Percentiles rank a stretch among this genome's conserved stretches.
Evolutionary conservation across 2,888 invertebrate genomes (phyloP).

Genomic region (Bimastos eiseni): DNA sequence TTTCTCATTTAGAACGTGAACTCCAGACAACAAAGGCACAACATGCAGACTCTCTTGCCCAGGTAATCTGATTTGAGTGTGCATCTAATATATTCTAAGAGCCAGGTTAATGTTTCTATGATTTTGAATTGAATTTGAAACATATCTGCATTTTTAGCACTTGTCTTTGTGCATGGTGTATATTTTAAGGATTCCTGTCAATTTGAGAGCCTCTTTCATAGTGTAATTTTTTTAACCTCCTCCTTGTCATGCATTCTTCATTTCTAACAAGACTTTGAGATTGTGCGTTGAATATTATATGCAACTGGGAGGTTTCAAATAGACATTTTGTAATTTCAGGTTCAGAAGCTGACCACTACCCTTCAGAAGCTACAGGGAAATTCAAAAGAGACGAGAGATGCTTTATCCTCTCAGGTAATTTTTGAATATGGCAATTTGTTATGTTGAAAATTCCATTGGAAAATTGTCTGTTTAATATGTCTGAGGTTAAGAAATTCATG

Average conservation of each 20-base stretch:
- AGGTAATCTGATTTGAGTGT: conserved; percentile 26
- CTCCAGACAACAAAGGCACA: conserved; percentile 50
- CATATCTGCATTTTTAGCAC: background rate
- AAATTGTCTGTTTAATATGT: too few species aligned
- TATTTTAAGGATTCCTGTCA: background rate
- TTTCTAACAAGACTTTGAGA: background rate
- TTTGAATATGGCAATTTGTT: background rate
- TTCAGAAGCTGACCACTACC: conserved; percentile 56
- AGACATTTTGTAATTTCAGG: conserved; percentile 44
- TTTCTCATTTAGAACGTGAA: conserved; percentile 50
- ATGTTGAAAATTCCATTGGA: too few species aligned
- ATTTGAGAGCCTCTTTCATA: background rate
- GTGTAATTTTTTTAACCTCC: background rate
- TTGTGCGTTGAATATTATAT: background rate
- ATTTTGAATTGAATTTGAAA: background rate
- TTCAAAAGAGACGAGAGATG: conserved; percentile 59
- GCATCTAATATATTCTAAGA: background rate
- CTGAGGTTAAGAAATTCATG: too few species aligned
- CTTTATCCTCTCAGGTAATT: conserved; percentile 56
- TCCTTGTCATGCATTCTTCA: background rate
- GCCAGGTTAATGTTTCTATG: background rate
- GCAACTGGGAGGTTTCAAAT: background rate
- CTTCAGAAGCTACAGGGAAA: conserved; percentile 58
- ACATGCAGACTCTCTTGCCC: conserved; percentile 49
- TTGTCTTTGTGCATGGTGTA: background rate